phyloP scores from a whole-genome alignment of 2,888 invertebrate genomes.

The Eupithecia centaureata region DNA sequence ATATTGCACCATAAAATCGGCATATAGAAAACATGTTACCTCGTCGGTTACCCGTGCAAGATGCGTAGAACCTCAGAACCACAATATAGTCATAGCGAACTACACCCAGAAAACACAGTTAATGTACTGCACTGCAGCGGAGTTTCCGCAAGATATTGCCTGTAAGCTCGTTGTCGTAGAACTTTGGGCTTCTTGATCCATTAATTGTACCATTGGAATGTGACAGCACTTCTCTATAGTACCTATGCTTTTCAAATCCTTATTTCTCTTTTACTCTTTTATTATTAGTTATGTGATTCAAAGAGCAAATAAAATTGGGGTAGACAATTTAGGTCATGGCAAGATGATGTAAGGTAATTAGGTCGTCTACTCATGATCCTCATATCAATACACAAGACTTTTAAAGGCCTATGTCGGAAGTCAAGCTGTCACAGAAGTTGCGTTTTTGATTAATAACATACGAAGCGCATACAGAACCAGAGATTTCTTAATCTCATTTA shows the following conservation, averaged over 20 bases:
- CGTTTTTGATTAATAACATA: too few relatives aligned
- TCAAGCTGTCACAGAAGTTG: too few relatives aligned
- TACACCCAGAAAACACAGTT: background rate
- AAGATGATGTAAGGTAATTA: too few relatives aligned
- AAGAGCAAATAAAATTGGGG: too few relatives aligned
- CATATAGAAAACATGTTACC: constrained; percentile 41
- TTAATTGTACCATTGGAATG: background rate
- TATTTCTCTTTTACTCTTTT: too few relatives aligned
- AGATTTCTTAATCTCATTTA: background rate
- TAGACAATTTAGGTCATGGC: too few relatives aligned
- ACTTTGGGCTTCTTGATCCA: background rate
- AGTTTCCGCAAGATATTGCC: background rate
- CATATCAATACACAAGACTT: too few relatives aligned
- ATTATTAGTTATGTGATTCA: too few relatives aligned
- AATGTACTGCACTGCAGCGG: background rate
- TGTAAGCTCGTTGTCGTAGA: background rate
- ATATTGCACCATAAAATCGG: constrained; percentile 38
- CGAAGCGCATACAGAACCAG: background rate
- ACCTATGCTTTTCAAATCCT: too few relatives aligned
- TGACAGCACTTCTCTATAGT: background rate
- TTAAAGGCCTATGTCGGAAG: too few relatives aligned
- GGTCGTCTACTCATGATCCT: too few relatives aligned
- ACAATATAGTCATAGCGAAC: background rate
- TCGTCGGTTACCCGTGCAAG: constrained; percentile 27
- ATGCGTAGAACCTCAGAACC: constrained; percentile 28